Base-by-base conservation (phyloP, 2,797 vertebrate species). In the Capromys pilorides region DNA sequence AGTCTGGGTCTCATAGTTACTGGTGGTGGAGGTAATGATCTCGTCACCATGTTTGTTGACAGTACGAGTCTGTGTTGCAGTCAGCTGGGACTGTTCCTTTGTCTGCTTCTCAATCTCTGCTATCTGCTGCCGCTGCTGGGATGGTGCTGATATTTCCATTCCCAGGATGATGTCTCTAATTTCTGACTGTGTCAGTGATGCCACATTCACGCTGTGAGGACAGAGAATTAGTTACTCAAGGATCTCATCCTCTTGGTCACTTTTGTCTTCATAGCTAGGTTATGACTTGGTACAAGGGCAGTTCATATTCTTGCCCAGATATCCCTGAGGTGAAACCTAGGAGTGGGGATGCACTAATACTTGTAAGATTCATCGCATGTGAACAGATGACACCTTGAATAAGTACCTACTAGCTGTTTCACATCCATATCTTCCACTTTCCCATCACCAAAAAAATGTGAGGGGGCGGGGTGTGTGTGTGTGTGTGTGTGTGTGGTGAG, bases 51-150 rank as follows among this genome's bases (percentile, higher is more conserved):
- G 99, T 94, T 99, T 99, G 98, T 99, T 99, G 91, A 99, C 99
- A 0, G 99, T 99, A 82, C 99, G 99, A 1, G 99, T 99, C 98
- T 99, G 99, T 0, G 99, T 99, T 90, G 99, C 99, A 0, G 99
- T 99, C 95, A 99, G 99, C 96, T 99, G 99, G 0, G 99, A 99
- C 98, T 99, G 99, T 91, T 99, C 99, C 98, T 99, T 99, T 90
- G 99, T 99, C 98, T 99, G 99, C 98, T 99, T 99, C 98, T 99
- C 99, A 2, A 99, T 99, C 98, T 99, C 99, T 0, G 99, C 99
- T 33, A 99, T 99, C 97, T 99, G 99, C 97, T 99, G 99, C 33
- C 99, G 98, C 98, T 99, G 99, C 98, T 99, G 99, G 0, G 99
- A 99, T 0, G 99, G 99, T 1, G 99, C 99, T 0, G 99, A 99